Evolutionary conservation across 92 coral and sea anemone species (phyloP), one percentile per base, ranked within the genome.

Genomic region (Chrysogorgia sp.): DNA sequence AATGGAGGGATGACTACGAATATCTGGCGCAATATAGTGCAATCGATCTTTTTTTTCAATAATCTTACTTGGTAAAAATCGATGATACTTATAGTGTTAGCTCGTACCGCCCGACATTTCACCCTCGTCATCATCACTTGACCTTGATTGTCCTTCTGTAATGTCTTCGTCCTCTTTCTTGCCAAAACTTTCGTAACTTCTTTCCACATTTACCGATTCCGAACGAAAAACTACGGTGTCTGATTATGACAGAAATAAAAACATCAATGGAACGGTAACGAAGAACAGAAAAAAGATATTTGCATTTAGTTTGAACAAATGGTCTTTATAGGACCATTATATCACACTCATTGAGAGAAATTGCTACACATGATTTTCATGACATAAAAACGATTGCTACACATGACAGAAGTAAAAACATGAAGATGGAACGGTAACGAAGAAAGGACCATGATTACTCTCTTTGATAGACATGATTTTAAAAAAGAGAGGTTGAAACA

Each of bases 171-270:
- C 96, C 17, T 63, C 63, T 37, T 90, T 92, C 15, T 76, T 90
- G 3, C 43, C 62, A 31, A 78, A 63, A 48, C 52, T 71, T 20
- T 47, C 66, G 67, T 56, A 74, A 57, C 50, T 52, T 17, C 37
- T 66, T 79, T 87, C 92, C 58, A 92, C 72, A 60, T 92, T 86
- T 8, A 92, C 97, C 50, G 97, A 96, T 31, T 90, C 92, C 13
- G 96, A 92, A 4, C 87, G 14, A 47, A 15, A 47, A 15, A 7
- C 89, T 8, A 90, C 97, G 14, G 94, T 94, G 66, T 92, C 97
- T 45, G 96, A 90, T 55, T 86, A 87, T 40, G 84, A 74, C 56
- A 92, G 84, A 25, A 91, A 91, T 90, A 34, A 48, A 61, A 82
- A 23, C 25, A 34, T 43, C 8, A 35, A 55, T 0, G 32, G 12